phyloP scores from a whole-genome alignment of 2,113 vertebrate genomes.

The Heptranchias perlo region DNA sequence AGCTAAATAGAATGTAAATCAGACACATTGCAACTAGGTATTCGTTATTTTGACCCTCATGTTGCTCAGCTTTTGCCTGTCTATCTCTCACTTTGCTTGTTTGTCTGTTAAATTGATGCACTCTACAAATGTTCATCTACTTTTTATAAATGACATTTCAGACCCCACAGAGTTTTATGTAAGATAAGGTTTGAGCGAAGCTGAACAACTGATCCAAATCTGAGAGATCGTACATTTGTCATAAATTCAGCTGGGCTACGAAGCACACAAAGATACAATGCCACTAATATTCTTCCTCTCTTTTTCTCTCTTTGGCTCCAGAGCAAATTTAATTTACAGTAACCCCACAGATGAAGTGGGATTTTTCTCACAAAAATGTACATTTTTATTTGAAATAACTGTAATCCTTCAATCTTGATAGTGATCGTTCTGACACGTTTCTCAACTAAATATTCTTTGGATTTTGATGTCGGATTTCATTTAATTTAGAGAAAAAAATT shows the following conservation, averaged over 20 bases:
- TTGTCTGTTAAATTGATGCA: not conserved
- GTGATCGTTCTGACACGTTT: not conserved
- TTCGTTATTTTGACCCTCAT: not conserved
- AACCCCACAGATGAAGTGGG: not conserved
- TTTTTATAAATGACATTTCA: not conserved
- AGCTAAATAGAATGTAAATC: not conserved
- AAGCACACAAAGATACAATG: not conserved
- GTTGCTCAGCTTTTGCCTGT: not conserved
- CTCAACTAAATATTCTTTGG: not conserved
- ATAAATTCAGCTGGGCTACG: not conserved
- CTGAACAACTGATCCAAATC: conserved; percentile 35
- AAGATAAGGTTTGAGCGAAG: not conserved
- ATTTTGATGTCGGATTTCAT: not conserved
- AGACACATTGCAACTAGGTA: not conserved
- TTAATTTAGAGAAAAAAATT: no score
- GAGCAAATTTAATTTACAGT: not conserved
- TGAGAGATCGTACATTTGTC: not conserved
- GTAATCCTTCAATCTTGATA: not conserved
- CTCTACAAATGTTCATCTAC: not conserved
- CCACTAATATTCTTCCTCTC: not conserved
- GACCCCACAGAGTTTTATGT: conserved; percentile 3
- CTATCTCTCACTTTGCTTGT: not conserved
- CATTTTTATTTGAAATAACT: not conserved
- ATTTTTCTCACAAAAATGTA: not conserved
- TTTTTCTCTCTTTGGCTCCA: not conserved